Evolutionary conservation across 2,113 vertebrate species (phyloP).

Genomic region (Nothocercus julius): DNA sequence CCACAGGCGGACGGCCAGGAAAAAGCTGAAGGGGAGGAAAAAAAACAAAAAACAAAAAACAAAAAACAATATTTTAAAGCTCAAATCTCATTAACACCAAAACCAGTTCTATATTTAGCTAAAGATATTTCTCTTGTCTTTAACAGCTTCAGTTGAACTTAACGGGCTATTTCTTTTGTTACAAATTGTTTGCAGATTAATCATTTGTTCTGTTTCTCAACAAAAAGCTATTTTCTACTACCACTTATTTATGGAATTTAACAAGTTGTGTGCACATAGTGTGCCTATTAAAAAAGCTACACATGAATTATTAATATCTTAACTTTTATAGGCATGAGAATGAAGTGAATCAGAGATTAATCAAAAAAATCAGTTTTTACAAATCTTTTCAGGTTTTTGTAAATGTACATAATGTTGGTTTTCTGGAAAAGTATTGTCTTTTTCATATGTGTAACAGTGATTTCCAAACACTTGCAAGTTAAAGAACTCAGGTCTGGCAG

Average conservation of each 20-base stretch:
- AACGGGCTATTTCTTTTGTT: neutral
- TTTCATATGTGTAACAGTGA: neutral
- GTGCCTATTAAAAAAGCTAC: neutral
- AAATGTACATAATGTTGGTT: neutral
- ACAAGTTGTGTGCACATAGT: neutral
- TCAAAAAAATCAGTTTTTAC: neutral
- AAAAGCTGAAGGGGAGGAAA: constrained; percentile 79
- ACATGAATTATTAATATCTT: too few species aligned
- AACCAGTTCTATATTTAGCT: neutral
- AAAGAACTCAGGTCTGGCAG: neutral
- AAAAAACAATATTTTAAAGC: neutral
- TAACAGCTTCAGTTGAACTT: neutral
- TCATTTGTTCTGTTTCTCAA: neutral
- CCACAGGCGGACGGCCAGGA: constrained; percentile 86
- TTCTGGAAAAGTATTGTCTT: neutral
- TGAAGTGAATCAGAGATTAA: neutral
- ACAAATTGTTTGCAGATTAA: neutral
- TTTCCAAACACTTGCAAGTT: neutral
- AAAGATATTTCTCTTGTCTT: neutral
- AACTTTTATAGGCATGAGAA: neutral
- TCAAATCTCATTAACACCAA: neutral
- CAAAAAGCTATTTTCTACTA: neutral
- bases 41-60: neutral
- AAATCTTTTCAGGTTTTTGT: neutral
- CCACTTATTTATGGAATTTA: neutral